Evolutionary conservation across 2,113 vertebrate species (phyloP), one percentile per base, ranked within the genome.

Genomic region (Equus quagga): DNA sequence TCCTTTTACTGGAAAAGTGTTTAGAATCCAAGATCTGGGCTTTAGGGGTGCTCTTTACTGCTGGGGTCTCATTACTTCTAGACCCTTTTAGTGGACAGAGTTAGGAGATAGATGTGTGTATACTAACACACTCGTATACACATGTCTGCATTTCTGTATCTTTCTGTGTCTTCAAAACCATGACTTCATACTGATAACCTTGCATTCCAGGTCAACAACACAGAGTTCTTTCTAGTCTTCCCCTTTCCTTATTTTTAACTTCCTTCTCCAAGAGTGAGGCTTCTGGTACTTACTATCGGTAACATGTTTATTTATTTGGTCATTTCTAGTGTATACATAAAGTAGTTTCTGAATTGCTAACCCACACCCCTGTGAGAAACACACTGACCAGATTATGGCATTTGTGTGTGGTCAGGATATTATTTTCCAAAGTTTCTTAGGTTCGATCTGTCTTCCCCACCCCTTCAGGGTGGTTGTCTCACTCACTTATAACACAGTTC

Each of bases 71-170:
- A 2, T 36, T 23, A 49, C 58, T 69, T 58, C 73, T 26, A 36
- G 60, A 6, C 19, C 44, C 13, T 70, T 15, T 23, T n/a, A 13
- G 72, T 31, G 15, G 26, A 19, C n/a, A 73, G 56, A 67, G 28
- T 62, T 26, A 3, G 56, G 73, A n/a, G 67, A 24, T 6, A 8
- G 5, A 2, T 2, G 8, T 14, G 70, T n/a, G 18, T 24, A 2
- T 14, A 24, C 15, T 5, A 3, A 33, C 31, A 18, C 33, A 6
- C 46, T 9, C 17, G 6, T 1, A 0, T 28, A 12, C 28, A 8
- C 11, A 1, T 1, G 0, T 21, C 67, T 24, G 0, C 24, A 2
- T 49, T 73, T n/a, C 64, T 36, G 11, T 56, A 0, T 94, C 54
- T 54, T 73, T 82, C 88, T 28, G 26, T 33, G 1, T 17, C 62